Percentiles rank a stretch among this genome's conserved stretches.
phyloP scores from a whole-genome alignment of 1,140 invertebrate species.

The Octopus bimaculoides region DNA sequence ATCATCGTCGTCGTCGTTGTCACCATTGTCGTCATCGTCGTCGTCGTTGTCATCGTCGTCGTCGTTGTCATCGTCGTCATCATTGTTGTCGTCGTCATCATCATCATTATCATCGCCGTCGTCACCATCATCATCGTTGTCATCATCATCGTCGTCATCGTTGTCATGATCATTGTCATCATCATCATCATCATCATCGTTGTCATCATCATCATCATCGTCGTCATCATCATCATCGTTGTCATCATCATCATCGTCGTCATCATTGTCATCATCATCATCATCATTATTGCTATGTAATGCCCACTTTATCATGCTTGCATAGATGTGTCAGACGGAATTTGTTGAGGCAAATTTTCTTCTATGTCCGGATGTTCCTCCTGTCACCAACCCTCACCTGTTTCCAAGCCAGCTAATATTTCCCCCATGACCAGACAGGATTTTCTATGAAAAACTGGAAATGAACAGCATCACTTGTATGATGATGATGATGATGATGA shows the following conservation, averaged over 20 bases:
- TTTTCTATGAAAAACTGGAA: no score
- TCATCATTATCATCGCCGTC: not conserved
- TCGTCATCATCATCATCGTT: not conserved
- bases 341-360: no score
- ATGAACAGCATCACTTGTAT: no score
- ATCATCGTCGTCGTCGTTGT: not conserved
- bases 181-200: not conserved
- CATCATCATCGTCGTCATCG: not conserved
- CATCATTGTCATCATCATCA: not conserved
- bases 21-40: not conserved
- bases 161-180: not conserved
- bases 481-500: no score
- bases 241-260: not conserved
- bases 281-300: not conserved
- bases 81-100: not conserved
- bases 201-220: not conserved
- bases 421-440: no score
- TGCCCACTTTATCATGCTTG: no score
- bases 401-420: no score
- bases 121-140: not conserved
- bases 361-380: no score
- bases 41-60: not conserved
- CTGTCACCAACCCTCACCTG: no score
- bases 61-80: not conserved
- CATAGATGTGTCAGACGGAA: no score